Percentiles rank a stretch among this genome's conserved stretches.
phyloP scores from a whole-genome alignment of 2,797 vertebrate genomes.

The Gallirallus australis region DNA sequence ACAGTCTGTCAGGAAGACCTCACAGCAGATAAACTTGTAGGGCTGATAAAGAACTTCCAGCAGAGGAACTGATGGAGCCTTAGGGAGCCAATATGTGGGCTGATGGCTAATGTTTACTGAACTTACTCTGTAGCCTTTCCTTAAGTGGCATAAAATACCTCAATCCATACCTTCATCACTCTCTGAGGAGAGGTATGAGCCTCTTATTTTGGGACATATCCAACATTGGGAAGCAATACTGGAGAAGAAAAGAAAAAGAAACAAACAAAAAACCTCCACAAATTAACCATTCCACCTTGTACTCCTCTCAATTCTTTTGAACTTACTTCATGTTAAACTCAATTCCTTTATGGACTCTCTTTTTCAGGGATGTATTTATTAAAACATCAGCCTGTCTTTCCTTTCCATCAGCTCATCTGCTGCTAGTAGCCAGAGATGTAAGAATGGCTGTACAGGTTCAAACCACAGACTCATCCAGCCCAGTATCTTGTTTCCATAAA shows the following conservation, averaged over 20 bases:
- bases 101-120: not conserved
- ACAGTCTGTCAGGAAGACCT: not conserved
- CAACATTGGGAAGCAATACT: not conserved
- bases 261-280: not conserved
- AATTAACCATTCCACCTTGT: not conserved
- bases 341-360: not conserved
- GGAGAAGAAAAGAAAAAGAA: not conserved
- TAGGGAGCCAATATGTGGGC: not conserved
- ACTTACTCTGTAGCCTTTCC: not conserved
- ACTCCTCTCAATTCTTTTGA: not conserved
- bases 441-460: not conserved
- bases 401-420: not conserved
- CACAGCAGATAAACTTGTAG: not conserved
- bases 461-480: not conserved
- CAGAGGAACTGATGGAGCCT: not conserved
- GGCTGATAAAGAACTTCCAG: not conserved
- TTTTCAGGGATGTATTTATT: not conserved
- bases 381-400: not conserved
- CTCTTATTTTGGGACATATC: not conserved
- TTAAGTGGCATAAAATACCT: not conserved
- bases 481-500: not conserved
- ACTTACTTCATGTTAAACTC: not conserved
- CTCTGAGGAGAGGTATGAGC: not conserved
- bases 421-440: not conserved
- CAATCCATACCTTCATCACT: not conserved